These are phyloP conservation scores for Lysandra coridon DNA, from an alignment of 2,888 invertebrate genomes.

Conservation along the genomic window DNA sequence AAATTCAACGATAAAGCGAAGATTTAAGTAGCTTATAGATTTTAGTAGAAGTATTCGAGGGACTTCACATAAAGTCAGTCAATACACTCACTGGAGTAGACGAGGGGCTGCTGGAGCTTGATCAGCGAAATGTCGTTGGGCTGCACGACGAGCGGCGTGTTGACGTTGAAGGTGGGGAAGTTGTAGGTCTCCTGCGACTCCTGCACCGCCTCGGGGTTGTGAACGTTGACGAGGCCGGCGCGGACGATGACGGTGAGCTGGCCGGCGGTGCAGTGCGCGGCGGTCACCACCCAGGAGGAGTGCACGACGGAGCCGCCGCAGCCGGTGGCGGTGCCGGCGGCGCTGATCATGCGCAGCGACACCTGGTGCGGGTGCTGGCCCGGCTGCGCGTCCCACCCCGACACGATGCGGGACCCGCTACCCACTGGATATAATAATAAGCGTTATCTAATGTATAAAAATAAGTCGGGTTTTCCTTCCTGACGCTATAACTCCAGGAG, in stretches of 20 bases:
- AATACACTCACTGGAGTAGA: conserved; percentile 52
- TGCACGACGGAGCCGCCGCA: conserved; percentile 66
- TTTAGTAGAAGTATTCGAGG: background rate
- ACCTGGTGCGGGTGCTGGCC: conserved; percentile 67
- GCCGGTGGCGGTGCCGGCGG: conserved; percentile 49
- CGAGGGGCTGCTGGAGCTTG: conserved; percentile 48
- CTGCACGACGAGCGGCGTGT: conserved; percentile 52
- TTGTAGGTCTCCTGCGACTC: conserved; percentile 60
- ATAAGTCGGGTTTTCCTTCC: too few relatives aligned
- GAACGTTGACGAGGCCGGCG: conserved; percentile 56
- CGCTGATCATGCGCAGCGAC: conserved; percentile 54
- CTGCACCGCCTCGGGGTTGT: conserved; percentile 52
- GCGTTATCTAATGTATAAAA: too few relatives aligned
- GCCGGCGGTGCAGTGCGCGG: conserved; percentile 71
- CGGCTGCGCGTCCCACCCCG: conserved; percentile 63
- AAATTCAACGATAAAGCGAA: background rate
- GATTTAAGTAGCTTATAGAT: background rate
- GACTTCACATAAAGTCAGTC: background rate
- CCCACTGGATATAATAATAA: background rate
- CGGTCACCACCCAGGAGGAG: conserved; percentile 59
- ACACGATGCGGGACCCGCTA: conserved; percentile 55
- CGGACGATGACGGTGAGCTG: conserved; percentile 55
- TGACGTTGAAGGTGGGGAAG: conserved; percentile 57
- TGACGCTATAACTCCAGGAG: too few relatives aligned
- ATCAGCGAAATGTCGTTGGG: conserved; percentile 61